A percentile compares a stretch with the other conserved stretches of the same genome.
phyloP scores from a whole-genome alignment of 2,888 invertebrate species.

The Erebia aethiops region DNA sequence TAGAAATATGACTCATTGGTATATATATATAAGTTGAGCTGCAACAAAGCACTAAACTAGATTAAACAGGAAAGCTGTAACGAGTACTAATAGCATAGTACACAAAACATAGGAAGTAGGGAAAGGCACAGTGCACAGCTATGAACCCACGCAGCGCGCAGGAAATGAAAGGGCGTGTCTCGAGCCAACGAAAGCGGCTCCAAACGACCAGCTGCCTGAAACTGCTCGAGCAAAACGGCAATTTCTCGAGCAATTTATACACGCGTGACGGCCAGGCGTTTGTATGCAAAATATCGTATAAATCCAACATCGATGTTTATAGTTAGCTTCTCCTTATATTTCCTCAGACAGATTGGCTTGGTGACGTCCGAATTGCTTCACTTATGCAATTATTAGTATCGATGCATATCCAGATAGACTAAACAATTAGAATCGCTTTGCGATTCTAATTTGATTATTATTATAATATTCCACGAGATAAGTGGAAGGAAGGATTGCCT shows the following conservation, averaged over 20 bases:
- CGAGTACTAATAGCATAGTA: neutral
- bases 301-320: constrained; percentile 41
- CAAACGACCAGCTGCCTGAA: constrained; percentile 22
- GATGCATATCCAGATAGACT: neutral
- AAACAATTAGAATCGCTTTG: neutral
- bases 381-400: neutral
- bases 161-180: constrained; percentile 36
- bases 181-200: constrained; percentile 32
- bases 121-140: neutral
- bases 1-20: too few relatives aligned
- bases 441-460: too few relatives aligned
- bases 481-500: too few relatives aligned
- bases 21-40: neutral
- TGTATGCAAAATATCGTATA: constrained; percentile 46
- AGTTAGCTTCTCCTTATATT: constrained; percentile 9
- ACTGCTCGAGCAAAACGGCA: constrained; percentile 30
- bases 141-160: constrained; percentile 7
- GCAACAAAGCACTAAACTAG: neutral
- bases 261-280: constrained; percentile 36
- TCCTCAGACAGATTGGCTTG: neutral
- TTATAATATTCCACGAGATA: too few relatives aligned
- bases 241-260: constrained; percentile 35
- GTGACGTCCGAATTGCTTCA: neutral
- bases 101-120: constrained; percentile 6
- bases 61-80: neutral